phyloP scores from a whole-genome alignment of 2,888 invertebrate species.

The Standfussiana lucernea region DNA sequence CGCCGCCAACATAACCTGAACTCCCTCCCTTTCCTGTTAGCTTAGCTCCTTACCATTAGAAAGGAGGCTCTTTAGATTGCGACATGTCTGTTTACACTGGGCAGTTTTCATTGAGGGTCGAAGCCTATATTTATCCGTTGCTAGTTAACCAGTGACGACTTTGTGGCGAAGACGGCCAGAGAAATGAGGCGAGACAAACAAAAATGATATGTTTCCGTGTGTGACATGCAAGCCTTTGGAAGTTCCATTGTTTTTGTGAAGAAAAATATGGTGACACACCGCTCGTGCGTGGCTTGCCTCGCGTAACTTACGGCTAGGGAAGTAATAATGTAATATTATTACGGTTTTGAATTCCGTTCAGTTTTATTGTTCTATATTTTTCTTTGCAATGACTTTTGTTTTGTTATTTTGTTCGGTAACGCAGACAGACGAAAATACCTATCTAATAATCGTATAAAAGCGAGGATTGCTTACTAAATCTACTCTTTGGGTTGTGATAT shows the following conservation, averaged over 20 bases:
- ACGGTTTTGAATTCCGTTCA: conserved; percentile 68
- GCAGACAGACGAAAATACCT: conserved; percentile 27
- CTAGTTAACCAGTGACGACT: conserved; percentile 84
- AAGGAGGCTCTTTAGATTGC: conserved; percentile 74
- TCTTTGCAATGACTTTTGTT: conserved; percentile 30
- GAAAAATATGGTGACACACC: conserved; percentile 78
- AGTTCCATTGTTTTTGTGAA: conserved; percentile 76
- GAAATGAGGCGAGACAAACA: conserved; percentile 85
- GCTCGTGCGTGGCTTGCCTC: conserved; percentile 75
- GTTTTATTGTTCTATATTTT: conserved; percentile 55
- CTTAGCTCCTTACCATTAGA: conserved; percentile 70
- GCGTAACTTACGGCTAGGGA: conserved; percentile 70
- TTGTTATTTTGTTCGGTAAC: conserved; percentile 28
- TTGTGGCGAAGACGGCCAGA: conserved; percentile 82
- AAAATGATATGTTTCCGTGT: conserved; percentile 84
- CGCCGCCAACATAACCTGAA: conserved; percentile 77
- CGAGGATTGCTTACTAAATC: conserved; percentile 14
- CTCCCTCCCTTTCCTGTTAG: conserved; percentile 77
- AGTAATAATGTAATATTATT: conserved; percentile 74
- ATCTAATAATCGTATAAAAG: conserved; percentile 27
- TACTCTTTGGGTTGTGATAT: conserved; percentile 1
- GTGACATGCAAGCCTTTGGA: conserved; percentile 80
- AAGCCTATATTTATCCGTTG: conserved; percentile 84
- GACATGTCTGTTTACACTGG: conserved; percentile 79
- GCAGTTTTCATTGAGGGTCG: conserved; percentile 77